Conservation (phyloP, 2,888 invertebrate species). For the Eretmocerus hayati region DNA sequence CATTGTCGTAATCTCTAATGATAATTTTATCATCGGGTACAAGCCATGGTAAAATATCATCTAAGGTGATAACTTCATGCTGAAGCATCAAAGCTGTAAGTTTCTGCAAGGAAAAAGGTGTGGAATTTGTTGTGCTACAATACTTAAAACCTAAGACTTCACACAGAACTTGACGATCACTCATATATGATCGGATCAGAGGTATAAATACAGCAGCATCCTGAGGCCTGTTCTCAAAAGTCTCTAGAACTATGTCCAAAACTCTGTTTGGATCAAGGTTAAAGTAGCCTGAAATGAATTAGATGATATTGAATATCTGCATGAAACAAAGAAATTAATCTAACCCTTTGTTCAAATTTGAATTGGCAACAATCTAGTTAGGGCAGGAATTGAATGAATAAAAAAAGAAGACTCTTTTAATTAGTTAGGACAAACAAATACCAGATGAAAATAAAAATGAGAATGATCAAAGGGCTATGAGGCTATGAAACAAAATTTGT, state of each 20-base stretch:
- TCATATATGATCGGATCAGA: slow-evolving; percentile 80
- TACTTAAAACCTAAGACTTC: slow-evolving; percentile 93
- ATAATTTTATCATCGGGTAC: slow-evolving; percentile 80
- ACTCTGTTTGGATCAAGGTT: slow-evolving; percentile 98
- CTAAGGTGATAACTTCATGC: slow-evolving; percentile 75
- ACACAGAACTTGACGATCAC: slow-evolving; percentile 78
- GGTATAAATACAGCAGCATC: slow-evolving; percentile 78
- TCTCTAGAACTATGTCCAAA: slow-evolving; percentile 90
- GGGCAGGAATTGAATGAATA: background rate
- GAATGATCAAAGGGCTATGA: slow-evolving; percentile 4
- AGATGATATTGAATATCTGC: too few species aligned
- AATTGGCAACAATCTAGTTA: too few species aligned
- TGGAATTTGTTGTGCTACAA: slow-evolving; percentile 56
- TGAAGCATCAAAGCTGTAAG: slow-evolving; percentile 86
- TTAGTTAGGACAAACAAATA: too few species aligned
- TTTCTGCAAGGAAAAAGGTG: slow-evolving; percentile 79
- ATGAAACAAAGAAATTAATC: too few species aligned
- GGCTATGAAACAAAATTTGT: too few species aligned
- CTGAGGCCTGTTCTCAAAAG: slow-evolving; percentile 83
- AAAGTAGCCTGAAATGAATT: slow-evolving; percentile 75
- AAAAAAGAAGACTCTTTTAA: background rate
- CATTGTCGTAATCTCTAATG: slow-evolving; percentile 72
- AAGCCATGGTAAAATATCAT: slow-evolving; percentile 89
- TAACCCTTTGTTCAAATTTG: too few species aligned
- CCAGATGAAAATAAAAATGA: too few species aligned